Evolutionary conservation across 2,113 vertebrate genomes (phyloP).

Genomic region (Phainopepla nitens): DNA sequence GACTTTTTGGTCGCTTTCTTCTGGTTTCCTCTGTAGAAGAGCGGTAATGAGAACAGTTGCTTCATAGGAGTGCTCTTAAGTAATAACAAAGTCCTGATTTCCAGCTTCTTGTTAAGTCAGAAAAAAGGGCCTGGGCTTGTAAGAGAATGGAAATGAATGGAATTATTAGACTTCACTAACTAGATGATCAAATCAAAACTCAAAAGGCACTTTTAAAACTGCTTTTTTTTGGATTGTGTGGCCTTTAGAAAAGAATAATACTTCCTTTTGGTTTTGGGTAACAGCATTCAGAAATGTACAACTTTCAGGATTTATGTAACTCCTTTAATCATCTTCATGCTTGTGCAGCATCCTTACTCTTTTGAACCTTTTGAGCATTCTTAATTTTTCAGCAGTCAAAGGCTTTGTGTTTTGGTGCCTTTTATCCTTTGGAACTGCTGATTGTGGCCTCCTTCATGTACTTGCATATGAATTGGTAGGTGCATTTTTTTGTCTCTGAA

Average conservation of each 20-base stretch:
- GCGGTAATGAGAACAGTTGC: rapidly evolving
- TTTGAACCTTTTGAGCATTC: neutral
- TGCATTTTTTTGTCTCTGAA: neutral
- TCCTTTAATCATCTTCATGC: neutral
- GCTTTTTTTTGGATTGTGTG: neutral
- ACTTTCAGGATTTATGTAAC: neutral
- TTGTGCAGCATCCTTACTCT: neutral
- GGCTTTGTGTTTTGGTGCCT: neutral
- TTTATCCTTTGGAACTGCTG: neutral
- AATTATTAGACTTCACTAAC: neutral
- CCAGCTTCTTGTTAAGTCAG: neutral
- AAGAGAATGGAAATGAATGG: neutral
- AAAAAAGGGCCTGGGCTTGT: neutral
- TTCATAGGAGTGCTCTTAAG: neutral
- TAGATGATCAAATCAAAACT: neutral
- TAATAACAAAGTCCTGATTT: neutral
- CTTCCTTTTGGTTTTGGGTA: neutral
- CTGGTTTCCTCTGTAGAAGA: neutral
- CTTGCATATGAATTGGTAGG: neutral
- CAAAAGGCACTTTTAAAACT: neutral
- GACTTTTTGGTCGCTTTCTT: neutral
- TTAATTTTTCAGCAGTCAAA: neutral
- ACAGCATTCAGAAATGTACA: neutral
- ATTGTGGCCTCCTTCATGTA: neutral
- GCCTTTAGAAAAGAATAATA: neutral